Base-by-base conservation (phyloP, 2,113 vertebrate species). In the Mastomys natalensis region DNA sequence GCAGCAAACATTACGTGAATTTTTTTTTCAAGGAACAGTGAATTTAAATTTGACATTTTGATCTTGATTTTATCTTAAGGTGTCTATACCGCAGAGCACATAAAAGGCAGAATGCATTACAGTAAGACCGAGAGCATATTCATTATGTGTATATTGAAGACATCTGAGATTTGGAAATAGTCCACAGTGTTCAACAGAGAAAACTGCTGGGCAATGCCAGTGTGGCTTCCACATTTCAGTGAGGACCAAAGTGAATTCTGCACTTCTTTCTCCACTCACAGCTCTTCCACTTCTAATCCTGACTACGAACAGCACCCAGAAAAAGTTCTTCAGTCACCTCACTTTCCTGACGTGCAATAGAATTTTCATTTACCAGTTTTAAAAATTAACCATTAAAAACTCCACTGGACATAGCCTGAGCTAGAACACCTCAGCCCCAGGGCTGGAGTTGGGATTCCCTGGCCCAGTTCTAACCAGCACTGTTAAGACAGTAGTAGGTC, bases 21-120 rank as follows among this genome's bases (percentile, higher is more conserved):
- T 26, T 55, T 73, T 74, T 90, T 53, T 70, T 87, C 60, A 90
- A 29, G 58, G 13, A 92, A 86, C 48, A 45, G 60, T 24, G 13
- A 87, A 76, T 94, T 96, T 82, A 22, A 93, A 88, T 85, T 85
- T 85, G 58, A 85, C 74, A 86, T 88, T 94, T 45, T 81, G n/a
- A 94, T 92, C 62, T 95, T 91, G 70, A 78, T 80, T 87, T 85
- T 92, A 90, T 76, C 84, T 80, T 85, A 37, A 93, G 48, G 87
- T 84, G 16, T 93, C 74, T 94, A 74, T 22, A 3, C 58, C 84
- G 34, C 19, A 64, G 55, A 76, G 68, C 87, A 84, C 58, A 64
- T 74, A 68, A 96, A 95, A 89, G 74, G 84, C 91, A 62, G 86
- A 87, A 85, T 70, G 4, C 29, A 82, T 89, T 78, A 91, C 51